These are phyloP conservation scores for Drosophila kokeensis DNA, from an alignment of 2,888 invertebrate species.

Conservation along the genomic window DNA sequence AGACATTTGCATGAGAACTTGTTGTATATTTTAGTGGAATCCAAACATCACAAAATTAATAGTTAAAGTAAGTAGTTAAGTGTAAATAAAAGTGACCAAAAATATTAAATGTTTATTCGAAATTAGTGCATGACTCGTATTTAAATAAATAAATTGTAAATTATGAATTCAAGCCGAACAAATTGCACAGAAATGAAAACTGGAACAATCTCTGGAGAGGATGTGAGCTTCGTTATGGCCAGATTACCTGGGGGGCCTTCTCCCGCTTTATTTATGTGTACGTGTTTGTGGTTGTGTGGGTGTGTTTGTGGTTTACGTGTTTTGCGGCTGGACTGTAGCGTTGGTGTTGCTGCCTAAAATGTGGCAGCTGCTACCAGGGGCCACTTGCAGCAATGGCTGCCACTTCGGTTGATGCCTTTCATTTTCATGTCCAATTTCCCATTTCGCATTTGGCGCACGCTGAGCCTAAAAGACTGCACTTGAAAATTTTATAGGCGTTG, in stretches of 20 bases:
- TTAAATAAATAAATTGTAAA: conserved; percentile 23
- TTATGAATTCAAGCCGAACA: conserved; percentile 31
- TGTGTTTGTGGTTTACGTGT: conserved; percentile 34
- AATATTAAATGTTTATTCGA: neutral
- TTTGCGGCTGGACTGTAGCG: conserved; percentile 38
- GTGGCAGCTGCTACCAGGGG: conserved; percentile 76
- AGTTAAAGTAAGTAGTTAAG: neutral
- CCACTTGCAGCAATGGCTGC: conserved; percentile 57
- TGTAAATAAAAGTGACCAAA: neutral
- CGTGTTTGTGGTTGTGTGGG: neutral
- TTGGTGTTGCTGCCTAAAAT: conserved; percentile 41
- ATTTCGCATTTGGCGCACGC: conserved; percentile 60
- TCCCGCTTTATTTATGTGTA: conserved; percentile 31
- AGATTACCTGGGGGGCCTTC: conserved; percentile 40
- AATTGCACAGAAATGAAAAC: conserved; percentile 27
- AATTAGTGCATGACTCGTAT: neutral
- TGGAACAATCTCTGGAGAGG: conserved; percentile 40
- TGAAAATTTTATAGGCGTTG: conserved; percentile 75
- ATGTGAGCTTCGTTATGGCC: conserved; percentile 60
- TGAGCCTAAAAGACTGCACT: conserved; percentile 79
- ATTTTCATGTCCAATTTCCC: conserved; percentile 78
- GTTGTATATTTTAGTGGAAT: neutral
- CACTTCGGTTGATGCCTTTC: conserved; percentile 59
- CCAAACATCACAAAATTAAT: neutral
- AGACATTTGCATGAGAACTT: neutral